phyloP scores from a whole-genome alignment of 1,140 invertebrate species.

The Meloidogyne hapla region DNA sequence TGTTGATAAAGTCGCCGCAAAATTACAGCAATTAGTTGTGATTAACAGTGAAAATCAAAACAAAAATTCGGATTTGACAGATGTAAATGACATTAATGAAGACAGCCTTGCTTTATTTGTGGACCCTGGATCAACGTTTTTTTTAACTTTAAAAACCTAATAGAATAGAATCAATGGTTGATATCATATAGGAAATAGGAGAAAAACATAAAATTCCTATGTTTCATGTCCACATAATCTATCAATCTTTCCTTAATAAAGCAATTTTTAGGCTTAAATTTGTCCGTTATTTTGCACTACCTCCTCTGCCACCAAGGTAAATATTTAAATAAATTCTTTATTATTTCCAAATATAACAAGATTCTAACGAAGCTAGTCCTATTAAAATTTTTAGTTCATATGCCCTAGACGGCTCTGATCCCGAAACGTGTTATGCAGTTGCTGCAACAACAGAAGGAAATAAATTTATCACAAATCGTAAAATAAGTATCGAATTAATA shows the following conservation, averaged over 20 bases:
- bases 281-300: slow-evolving; percentile 47
- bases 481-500: background rate
- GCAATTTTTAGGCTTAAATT: slow-evolving; percentile 14
- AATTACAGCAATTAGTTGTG: slow-evolving; percentile 32
- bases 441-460: background rate
- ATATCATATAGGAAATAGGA: too few species aligned
- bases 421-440: background rate
- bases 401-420: slow-evolving; percentile 30
- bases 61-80: slow-evolving; percentile 27
- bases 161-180: too few species aligned
- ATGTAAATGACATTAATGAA: slow-evolving; percentile 45
- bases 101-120: slow-evolving; percentile 47
- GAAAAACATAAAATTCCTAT: too few species aligned
- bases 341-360: slow-evolving; percentile 18
- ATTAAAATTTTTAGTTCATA: slow-evolving; percentile 14
- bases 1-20: slow-evolving; percentile 39
- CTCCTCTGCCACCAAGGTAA: slow-evolving; percentile 44
- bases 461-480: background rate
- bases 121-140: slow-evolving; percentile 38
- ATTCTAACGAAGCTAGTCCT: background rate
- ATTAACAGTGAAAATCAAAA: slow-evolving; percentile 20
- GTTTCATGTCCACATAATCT: too few species aligned
- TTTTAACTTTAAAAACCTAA: too few species aligned
- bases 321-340: too few species aligned
- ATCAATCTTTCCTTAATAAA: too few species aligned